A percentile compares a stretch with the other conserved stretches of the same genome.
phyloP scores from a whole-genome alignment of 2,113 vertebrate genomes.

The Oreochromis tanganicae region DNA sequence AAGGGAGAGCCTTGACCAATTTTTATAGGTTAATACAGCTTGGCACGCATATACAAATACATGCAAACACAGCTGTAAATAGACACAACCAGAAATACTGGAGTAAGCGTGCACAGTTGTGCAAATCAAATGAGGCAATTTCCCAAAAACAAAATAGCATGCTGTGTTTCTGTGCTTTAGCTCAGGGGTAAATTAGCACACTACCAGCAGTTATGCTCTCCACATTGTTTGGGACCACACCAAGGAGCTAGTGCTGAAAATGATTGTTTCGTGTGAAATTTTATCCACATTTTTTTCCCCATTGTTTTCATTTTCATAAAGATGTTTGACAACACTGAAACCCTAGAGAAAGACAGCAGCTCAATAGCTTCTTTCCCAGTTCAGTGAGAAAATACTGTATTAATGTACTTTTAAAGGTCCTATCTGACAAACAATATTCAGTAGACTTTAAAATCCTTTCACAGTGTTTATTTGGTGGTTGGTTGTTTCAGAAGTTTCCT shows the following conservation, averaged over 20 bases:
- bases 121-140: constrained; percentile 2
- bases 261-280: neutral
- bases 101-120: neutral
- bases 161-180: neutral
- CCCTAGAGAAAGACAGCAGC: neutral
- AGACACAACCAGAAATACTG: neutral
- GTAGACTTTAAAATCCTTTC: neutral
- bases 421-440: neutral
- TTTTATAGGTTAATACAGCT: constrained; percentile 6
- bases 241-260: neutral
- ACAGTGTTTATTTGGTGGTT: neutral
- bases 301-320: neutral
- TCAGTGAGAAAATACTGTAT: neutral
- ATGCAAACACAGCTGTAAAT: neutral
- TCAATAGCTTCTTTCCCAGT: neutral
- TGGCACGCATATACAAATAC: neutral
- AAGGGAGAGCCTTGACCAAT: neutral
- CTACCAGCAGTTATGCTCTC: neutral
- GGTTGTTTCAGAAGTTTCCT: neutral
- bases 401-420: neutral
- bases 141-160: neutral
- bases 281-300: rapidly evolving
- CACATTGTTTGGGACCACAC: neutral
- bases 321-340: neutral
- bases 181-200: neutral